Evolutionary conservation across 2,888 invertebrate genomes (phyloP).

Genomic region (Ceramica pisi): DNA sequence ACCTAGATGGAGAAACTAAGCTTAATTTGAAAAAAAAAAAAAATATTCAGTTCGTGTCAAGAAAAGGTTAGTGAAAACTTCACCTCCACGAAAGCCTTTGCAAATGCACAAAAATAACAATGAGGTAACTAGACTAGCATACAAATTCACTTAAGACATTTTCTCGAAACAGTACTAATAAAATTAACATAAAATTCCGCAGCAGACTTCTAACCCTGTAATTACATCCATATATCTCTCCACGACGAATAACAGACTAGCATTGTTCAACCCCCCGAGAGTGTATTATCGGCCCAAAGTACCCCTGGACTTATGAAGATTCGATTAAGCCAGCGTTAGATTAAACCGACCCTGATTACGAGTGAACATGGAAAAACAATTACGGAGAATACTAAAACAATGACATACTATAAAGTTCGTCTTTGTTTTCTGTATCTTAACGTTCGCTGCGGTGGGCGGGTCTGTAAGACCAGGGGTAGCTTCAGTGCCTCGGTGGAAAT

Average conservation of each 20-base stretch:
- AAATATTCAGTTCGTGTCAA: conserved; percentile 28
- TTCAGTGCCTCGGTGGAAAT: conserved; percentile 72
- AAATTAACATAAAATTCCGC: conserved; percentile 68
- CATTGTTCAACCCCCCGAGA: conserved; percentile 74
- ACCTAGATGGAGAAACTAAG: neutral
- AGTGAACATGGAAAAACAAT: conserved; percentile 89
- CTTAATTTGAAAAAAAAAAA: too few species aligned
- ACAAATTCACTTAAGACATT: conserved; percentile 65
- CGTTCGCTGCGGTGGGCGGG: conserved; percentile 82
- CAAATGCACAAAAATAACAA: conserved; percentile 54
- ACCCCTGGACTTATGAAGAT: conserved; percentile 83
- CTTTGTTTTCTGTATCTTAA: conserved; percentile 87
- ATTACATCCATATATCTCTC: conserved; percentile 82
- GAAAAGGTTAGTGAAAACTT: conserved; percentile 36
- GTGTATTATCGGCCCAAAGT: conserved; percentile 66
- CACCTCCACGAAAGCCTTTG: conserved; percentile 28
- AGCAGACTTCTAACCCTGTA: conserved; percentile 74
- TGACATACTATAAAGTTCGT: conserved; percentile 86
- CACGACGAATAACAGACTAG: conserved; percentile 80
- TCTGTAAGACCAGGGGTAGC: conserved; percentile 75
- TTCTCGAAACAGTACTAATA: conserved; percentile 59
- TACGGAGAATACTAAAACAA: conserved; percentile 87
- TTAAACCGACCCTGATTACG: conserved; percentile 83
- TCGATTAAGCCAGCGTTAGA: conserved; percentile 85
- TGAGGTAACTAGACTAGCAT: conserved; percentile 50